These are phyloP conservation scores for Hycleus phaleratus DNA, from an alignment of 1,140 invertebrate genomes.

Conservation along the genomic window DNA sequence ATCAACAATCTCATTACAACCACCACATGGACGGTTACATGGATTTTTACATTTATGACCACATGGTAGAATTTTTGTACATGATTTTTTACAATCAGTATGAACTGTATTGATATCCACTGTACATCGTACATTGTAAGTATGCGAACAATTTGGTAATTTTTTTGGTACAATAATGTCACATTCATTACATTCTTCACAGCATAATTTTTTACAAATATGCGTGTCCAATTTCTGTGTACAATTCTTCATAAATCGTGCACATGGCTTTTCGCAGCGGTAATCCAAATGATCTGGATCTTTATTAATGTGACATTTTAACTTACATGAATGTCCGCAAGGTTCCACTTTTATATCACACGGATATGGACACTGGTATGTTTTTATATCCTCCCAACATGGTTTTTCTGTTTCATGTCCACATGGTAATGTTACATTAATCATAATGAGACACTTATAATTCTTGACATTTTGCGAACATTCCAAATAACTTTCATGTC, in stretches of 20 bases:
- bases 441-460: constrained; percentile 35
- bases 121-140: constrained; percentile 37
- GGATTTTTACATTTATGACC: constrained; percentile 44
- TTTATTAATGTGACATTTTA: constrained; percentile 41
- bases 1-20: constrained; percentile 41
- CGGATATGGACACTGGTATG: constrained; percentile 37
- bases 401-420: constrained; percentile 42
- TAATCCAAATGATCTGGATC: constrained; percentile 49
- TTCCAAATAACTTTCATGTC: constrained; percentile 38
- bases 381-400: constrained; percentile 36
- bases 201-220: constrained; percentile 44
- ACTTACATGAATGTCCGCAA: constrained; percentile 46
- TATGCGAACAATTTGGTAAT: constrained; percentile 42
- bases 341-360: constrained; percentile 42
- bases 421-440: constrained; percentile 41
- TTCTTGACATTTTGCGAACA: constrained; percentile 39
- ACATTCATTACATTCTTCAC: constrained; percentile 46
- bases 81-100: constrained; percentile 40
- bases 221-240: constrained; percentile 36
- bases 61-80: constrained; percentile 42
- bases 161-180: constrained; percentile 41
- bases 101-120: constrained; percentile 33
- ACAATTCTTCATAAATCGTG: constrained; percentile 40
- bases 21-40: constrained; percentile 42
- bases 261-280: constrained; percentile 44